These are phyloP conservation scores for Copidosoma floridanum DNA, from an alignment of 1,140 invertebrate species.

Conservation along the genomic window DNA sequence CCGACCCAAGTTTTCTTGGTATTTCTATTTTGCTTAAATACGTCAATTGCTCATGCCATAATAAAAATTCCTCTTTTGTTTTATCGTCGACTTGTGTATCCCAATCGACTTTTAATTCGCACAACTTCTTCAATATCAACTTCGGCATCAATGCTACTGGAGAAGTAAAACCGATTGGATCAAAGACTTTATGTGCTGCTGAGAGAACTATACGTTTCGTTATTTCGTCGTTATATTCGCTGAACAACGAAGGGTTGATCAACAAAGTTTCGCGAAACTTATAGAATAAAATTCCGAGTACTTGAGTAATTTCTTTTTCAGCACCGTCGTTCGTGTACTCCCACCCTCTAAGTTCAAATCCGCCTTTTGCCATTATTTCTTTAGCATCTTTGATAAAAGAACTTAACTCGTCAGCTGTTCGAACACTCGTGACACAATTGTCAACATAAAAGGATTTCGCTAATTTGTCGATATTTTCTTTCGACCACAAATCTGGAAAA, in stretches of 20 bases:
- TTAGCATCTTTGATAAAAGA: slow-evolving; percentile 25
- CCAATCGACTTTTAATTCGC: slow-evolving; percentile 28
- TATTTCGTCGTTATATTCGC: not conserved
- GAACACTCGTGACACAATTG: slow-evolving; percentile 31
- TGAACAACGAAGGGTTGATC: slow-evolving; percentile 1
- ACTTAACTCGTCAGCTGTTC: slow-evolving; percentile 25
- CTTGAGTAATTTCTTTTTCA: slow-evolving; percentile 4
- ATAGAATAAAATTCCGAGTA: slow-evolving; percentile 35
- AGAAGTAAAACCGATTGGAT: slow-evolving; percentile 40
- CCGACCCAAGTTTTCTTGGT: not conserved
- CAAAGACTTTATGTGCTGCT: slow-evolving; percentile 35
- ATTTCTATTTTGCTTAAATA: slow-evolving; percentile 30
- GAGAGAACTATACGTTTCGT: slow-evolving; percentile 32
- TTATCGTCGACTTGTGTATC: not conserved
- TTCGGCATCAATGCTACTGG: slow-evolving; percentile 36
- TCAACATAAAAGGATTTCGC: slow-evolving; percentile 22
- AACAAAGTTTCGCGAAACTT: slow-evolving; percentile 26
- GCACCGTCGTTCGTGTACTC: slow-evolving; percentile 15
- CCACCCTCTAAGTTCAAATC: slow-evolving; percentile 41
- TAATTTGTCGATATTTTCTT: slow-evolving; percentile 19
- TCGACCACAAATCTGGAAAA: too few relatives aligned
- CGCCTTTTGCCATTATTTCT: slow-evolving; percentile 27
- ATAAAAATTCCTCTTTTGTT: slow-evolving; percentile 12
- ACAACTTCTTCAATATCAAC: slow-evolving; percentile 35
- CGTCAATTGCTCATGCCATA: slow-evolving; percentile 34